Base-by-base conservation (phyloP, 2,888 invertebrate genomes). In the Torymus tubicola region DNA sequence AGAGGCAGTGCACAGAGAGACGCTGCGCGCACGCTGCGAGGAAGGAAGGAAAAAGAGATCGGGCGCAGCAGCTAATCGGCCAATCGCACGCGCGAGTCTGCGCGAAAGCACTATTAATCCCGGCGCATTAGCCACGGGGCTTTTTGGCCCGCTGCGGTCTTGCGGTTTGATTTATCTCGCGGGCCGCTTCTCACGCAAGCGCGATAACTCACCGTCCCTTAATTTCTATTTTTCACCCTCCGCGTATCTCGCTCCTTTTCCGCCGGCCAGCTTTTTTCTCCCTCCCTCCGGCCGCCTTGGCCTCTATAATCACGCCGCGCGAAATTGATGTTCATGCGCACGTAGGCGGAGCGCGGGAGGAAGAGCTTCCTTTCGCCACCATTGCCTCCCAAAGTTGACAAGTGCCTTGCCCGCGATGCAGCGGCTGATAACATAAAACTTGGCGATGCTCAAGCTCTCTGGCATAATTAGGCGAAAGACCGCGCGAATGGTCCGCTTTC, bases 121-220 rank as follows among this genome's bases (percentile, higher is more conserved):
- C 88, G 82, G 82, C 85, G 87, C 86, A 88, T 88, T 88, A 87
- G 88, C 88, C 85, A 85, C 84, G 86, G 86, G 84, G 86, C 68
- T 85, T 88, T 89, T 89, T 89, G 86, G 87, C 86, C 85, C 86
- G 87, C 87, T 86, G 86, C 86, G 85, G 84, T 82, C 85, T 84
- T 88, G 89, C 85, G 89, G 89, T 89, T 89, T 89, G 89, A 89
- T 89, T 89, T 89, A 89, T 89, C 89, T 89, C 86, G 84, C 83
- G 61, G 18, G 82, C 88, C 86, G 89, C 88, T 88, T 89, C 89
- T 89, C 89, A 89, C 89, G 89, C 89, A 89, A 89, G 86, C 87
- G 85, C 89, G 89, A 89, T 89, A 89, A 89, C 87, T 89, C 89
- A 89, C 85, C 85, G 87, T 86, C 87, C 88, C 89, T 89, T 89